Conservation (phyloP, 2,888 invertebrate genomes). For the Platyscelio sp. region DNA sequence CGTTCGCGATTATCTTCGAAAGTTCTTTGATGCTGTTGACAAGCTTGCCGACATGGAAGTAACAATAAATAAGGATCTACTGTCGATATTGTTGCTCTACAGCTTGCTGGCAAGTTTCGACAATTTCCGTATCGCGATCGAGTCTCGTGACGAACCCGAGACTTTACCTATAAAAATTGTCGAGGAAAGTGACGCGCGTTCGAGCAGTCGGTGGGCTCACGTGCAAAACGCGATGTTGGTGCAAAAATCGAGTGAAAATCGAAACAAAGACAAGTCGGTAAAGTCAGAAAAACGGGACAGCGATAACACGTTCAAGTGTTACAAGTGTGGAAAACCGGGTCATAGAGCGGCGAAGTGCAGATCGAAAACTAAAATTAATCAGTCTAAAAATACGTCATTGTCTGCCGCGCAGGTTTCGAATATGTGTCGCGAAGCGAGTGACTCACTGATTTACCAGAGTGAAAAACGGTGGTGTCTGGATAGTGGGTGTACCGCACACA, state of each 20-base stretch:
- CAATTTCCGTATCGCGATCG: slow-evolving; percentile 68
- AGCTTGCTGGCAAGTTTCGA: slow-evolving; percentile 63
- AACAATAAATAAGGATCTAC: slow-evolving; percentile 31
- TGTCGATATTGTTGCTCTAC: slow-evolving; percentile 66
- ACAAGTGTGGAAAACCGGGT: slow-evolving; percentile 26
- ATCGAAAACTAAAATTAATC: background rate
- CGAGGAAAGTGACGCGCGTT: slow-evolving; percentile 32
- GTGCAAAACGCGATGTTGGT: slow-evolving; percentile 31
- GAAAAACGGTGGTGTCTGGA: slow-evolving; percentile 40
- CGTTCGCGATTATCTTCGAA: slow-evolving; percentile 24
- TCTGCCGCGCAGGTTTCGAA: background rate
- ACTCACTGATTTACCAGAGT: background rate
- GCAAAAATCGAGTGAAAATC: background rate
- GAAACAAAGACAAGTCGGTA: background rate
- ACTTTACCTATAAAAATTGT: slow-evolving; percentile 40
- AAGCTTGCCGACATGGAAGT: slow-evolving; percentile 51
- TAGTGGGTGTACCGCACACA: slow-evolving; percentile 58
- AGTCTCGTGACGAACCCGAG: slow-evolving; percentile 60
- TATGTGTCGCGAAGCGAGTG: background rate
- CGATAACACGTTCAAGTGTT: slow-evolving; percentile 4
- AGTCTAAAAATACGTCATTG: background rate
- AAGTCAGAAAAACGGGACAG: slow-evolving; percentile 7
- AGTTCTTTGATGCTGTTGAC: slow-evolving; percentile 59
- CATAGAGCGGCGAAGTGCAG: slow-evolving; percentile 16
- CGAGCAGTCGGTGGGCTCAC: background rate